A percentile compares a stretch with the other conserved stretches of the same genome.
Conservation (phyloP, 2,888 invertebrate genomes). For the Cheilosia variabilis region DNA sequence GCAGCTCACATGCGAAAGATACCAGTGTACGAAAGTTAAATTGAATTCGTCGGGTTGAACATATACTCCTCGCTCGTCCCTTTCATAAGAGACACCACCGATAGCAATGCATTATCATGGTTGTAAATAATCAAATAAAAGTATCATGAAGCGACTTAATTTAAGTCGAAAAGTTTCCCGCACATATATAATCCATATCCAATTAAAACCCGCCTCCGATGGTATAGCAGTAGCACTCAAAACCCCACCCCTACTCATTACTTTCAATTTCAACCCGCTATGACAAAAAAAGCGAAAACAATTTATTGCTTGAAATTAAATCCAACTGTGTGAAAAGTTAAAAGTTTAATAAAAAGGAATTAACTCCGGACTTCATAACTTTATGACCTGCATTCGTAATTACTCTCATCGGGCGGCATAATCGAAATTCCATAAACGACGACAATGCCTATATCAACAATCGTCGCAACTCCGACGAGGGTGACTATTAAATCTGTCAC, state of each 20-base stretch:
- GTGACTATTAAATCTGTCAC: constrained; percentile 41
- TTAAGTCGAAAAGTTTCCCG: constrained; percentile 17
- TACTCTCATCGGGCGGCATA: constrained; percentile 35
- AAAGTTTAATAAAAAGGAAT: constrained; percentile 56
- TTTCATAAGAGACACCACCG: too few species aligned
- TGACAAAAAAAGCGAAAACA: constrained; percentile 13
- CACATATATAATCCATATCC: neutral
- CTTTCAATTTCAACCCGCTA: neutral
- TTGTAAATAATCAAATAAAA: constrained; percentile 15
- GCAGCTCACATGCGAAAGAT: neutral
- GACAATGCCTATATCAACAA: neutral
- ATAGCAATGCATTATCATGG: too few species aligned
- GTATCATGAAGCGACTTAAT: constrained; percentile 31
- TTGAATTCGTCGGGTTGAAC: constrained; percentile 5
- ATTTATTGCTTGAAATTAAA: constrained; percentile 52
- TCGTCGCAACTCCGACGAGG: neutral
- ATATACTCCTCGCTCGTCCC: neutral
- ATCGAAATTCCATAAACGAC: constrained; percentile 40
- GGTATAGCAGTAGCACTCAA: neutral
- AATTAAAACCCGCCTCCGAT: constrained; percentile 21
- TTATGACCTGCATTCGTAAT: constrained; percentile 54
- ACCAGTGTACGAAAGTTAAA: constrained; percentile 17
- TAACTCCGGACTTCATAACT: constrained; percentile 39
- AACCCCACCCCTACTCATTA: neutral
- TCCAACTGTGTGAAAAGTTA: constrained; percentile 49